phyloP scores from a whole-genome alignment of 2,888 invertebrate genomes.

The Cephonodes hylas region DNA sequence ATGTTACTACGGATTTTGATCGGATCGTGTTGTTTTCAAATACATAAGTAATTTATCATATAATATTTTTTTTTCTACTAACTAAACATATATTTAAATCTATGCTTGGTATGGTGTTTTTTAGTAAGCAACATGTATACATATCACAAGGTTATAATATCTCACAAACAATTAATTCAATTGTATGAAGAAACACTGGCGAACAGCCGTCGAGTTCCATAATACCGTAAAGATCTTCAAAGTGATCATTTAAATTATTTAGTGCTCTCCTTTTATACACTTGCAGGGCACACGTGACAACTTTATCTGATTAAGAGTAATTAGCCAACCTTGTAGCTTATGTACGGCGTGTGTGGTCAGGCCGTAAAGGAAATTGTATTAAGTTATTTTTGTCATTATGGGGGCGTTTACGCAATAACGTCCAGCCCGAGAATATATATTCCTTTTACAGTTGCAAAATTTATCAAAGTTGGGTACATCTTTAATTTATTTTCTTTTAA shows the following conservation, averaged over 20 bases:
- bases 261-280: background rate
- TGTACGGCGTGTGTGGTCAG: background rate
- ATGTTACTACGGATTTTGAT: background rate
- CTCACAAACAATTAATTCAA: background rate
- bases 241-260: background rate
- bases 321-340: background rate
- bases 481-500: no score
- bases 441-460: no score
- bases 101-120: no score
- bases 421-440: no score
- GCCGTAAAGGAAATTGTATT: no score
- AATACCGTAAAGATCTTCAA: background rate
- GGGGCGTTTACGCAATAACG: no score
- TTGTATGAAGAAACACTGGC: background rate
- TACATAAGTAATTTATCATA: background rate
- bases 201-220: background rate
- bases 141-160: background rate
- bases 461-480: no score
- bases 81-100: no score
- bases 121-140: no score
- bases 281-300: background rate
- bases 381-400: no score
- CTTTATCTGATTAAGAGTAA: conserved; percentile 4
- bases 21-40: background rate
- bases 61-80: no score